Evolutionary conservation across 2,797 vertebrate genomes (phyloP).

Genomic region (Pteronotus mesoamericanus): DNA sequence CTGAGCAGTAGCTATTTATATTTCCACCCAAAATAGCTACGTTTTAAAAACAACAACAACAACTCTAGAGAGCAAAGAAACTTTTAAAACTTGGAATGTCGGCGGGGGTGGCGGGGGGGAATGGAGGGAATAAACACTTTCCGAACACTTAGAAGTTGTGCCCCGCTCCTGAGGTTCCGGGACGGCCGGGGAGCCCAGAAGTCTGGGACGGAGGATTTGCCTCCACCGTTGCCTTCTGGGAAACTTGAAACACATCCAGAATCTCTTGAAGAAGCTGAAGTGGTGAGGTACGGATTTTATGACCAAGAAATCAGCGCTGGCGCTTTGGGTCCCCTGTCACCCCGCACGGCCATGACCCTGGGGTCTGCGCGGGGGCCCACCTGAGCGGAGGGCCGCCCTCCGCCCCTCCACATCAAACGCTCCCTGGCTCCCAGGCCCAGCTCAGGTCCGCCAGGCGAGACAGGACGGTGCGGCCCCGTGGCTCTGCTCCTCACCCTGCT

Average conservation of each 20-base stretch:
- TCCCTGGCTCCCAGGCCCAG: background rate
- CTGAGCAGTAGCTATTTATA: background rate
- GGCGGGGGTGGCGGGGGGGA: no score
- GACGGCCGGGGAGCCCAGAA: background rate
- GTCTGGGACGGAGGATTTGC: background rate
- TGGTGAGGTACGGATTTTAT: background rate
- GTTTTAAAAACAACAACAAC: background rate
- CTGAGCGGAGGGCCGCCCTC: no score
- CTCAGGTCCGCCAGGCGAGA: background rate
- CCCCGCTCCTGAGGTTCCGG: background rate
- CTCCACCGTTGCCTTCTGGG: background rate
- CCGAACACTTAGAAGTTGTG: background rate
- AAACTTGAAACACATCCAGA: background rate
- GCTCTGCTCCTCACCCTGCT: no score
- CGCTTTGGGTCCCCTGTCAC: background rate
- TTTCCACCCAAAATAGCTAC: slow-evolving; percentile 5
- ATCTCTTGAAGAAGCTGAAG: background rate
- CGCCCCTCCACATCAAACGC: background rate
- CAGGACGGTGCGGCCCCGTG: no score
- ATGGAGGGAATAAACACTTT: background rate
- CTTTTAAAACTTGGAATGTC: background rate
- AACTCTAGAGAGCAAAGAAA: slow-evolving; percentile 32
- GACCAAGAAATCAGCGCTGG: background rate
- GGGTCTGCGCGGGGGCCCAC: background rate
- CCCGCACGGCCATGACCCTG: fast-evolving